phyloP scores from a whole-genome alignment of 92 coral and sea anemone genomes.

The Phenganax marumi region DNA sequence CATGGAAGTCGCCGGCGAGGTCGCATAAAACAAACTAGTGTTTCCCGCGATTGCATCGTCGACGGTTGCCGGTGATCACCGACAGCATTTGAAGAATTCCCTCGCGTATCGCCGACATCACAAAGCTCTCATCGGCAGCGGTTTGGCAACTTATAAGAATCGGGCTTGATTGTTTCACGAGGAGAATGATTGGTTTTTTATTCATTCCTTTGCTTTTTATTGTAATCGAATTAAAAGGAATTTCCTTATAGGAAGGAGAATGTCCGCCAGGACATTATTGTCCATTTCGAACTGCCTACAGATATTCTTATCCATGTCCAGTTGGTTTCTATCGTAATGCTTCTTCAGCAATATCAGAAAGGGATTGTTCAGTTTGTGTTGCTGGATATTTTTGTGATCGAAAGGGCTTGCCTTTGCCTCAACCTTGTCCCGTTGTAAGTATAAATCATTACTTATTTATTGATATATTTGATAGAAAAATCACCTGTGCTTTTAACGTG shows the following conservation, averaged over 20 bases:
- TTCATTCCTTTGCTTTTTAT: too few relatives aligned
- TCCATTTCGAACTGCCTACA: slow-evolving; percentile 85
- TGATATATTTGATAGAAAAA: background rate
- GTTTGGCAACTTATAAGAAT: too few relatives aligned
- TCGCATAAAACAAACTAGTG: too few relatives aligned
- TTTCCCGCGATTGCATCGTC: too few relatives aligned
- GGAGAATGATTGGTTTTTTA: too few relatives aligned
- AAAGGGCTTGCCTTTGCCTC: slow-evolving; percentile 68
- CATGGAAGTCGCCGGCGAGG: too few relatives aligned
- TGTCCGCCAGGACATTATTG: slow-evolving; percentile 97
- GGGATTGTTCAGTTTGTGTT: slow-evolving; percentile 92
- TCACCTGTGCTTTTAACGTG: background rate
- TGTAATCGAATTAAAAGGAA: too few relatives aligned
- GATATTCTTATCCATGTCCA: slow-evolving; percentile 75
- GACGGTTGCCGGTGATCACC: too few relatives aligned
- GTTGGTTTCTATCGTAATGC: slow-evolving; percentile 88
- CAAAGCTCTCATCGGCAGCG: too few relatives aligned
- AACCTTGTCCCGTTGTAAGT: slow-evolving; percentile 81
- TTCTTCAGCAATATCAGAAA: slow-evolving; percentile 79
- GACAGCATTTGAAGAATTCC: too few relatives aligned
- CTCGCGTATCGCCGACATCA: too few relatives aligned
- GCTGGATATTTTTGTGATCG: slow-evolving; percentile 84
- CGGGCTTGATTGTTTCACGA: too few relatives aligned
- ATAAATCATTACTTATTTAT: background rate
- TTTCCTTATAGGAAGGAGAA: slow-evolving; percentile 61